Evolutionary conservation across 2,113 vertebrate genomes (phyloP), one percentile per base, ranked within the genome.

Genomic region (Melanostigma gelatinosum): DNA sequence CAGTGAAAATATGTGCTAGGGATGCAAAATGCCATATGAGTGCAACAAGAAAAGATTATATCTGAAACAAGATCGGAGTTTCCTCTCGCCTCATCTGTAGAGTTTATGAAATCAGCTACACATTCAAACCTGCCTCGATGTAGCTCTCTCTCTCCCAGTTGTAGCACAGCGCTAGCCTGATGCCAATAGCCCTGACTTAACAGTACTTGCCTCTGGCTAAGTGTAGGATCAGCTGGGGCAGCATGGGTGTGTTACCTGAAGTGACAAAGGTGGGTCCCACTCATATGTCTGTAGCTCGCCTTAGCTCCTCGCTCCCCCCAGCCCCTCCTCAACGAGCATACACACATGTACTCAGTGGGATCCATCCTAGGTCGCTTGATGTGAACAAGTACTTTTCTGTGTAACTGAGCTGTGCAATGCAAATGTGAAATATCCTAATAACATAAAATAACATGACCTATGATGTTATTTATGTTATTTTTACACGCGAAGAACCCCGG

Each of bases 401-500:
- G 71, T 92, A 72, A 86, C 87, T 93, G 95, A 96, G 96, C 95
- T 97, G 95, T 96, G 90, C 87, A 96, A 97, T 99, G 97, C 97
- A 96, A 89, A 94, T 98, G 97, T 97, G 95, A 97, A 83, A 96
- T 95, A 96, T 94, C 95, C 95, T 97, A 99, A 99, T 99, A 99
- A 99, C 98, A 99, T 99, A 99, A 99, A 98, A 99, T 99, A 99
- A 99, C 98, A 99, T 99, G 94, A 87, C 87, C 96, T 98, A 98
- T 99, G 97, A 99, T 99, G 98, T 99, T 99, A 99, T 99, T 99
- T 99, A 99, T 99, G 98, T 99, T 99, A 99, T 99, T 99, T 98
- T 94, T 96, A 98, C 97, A 98, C 97, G 97, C 97, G 96, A 99
- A 99, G 98, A 99, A 99, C 97, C 94, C 98, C 98, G 83, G 98